Evolutionary conservation across 2,113 vertebrate genomes (phyloP).

Genomic region (Alethe castanea): DNA sequence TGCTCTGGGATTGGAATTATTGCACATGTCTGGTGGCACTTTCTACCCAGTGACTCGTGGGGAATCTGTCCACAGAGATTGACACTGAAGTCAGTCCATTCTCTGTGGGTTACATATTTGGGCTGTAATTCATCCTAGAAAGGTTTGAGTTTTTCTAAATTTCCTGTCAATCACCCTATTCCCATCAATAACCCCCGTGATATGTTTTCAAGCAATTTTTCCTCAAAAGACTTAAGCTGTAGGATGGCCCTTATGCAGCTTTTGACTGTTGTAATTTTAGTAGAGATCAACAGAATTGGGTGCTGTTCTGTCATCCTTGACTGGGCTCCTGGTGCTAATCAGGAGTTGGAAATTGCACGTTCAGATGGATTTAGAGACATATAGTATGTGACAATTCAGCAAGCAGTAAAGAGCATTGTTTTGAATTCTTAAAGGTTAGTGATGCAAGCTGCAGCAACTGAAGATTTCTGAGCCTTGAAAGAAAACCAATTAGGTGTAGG

Average conservation of each 20-base stretch:
- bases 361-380: slow-evolving; percentile 41
- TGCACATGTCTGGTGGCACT: not conserved
- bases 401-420: slow-evolving; percentile 6
- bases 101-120: not conserved
- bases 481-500: slow-evolving; percentile 11
- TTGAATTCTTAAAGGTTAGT: slow-evolving; percentile 44
- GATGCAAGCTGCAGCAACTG: not conserved
- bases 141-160: not conserved
- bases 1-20: not conserved
- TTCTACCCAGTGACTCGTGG: not conserved
- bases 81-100: not conserved
- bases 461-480: slow-evolving; percentile 1
- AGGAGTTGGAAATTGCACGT: slow-evolving; percentile 25
- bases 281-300: not conserved
- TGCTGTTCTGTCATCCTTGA: slow-evolving; percentile 31
- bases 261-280: not conserved
- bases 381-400: slow-evolving; percentile 33
- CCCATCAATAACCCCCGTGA: not conserved
- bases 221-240: not conserved
- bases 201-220: not conserved
- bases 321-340: slow-evolving; percentile 27
- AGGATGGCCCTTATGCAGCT: not conserved
- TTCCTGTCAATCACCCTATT: not conserved
- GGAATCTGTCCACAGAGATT: not conserved
- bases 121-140: not conserved